Evolutionary conservation across 2,888 invertebrate species (phyloP).

Genomic region (Cephalotes varians): DNA sequence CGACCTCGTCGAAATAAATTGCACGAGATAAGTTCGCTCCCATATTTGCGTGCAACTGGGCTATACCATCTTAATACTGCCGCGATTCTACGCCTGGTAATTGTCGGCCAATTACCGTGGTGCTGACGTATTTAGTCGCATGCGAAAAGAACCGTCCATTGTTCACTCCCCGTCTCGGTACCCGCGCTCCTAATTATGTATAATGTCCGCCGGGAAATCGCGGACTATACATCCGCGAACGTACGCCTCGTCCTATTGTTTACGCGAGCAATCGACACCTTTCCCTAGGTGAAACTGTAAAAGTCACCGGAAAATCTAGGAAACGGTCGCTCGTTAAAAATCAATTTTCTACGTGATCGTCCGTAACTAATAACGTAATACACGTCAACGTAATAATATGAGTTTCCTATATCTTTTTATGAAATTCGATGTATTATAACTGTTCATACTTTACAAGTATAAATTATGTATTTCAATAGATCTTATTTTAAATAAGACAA

Average conservation of each 20-base stretch:
- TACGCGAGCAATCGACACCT: constrained; percentile 48
- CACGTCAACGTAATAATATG: background rate
- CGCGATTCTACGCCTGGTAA: constrained; percentile 74
- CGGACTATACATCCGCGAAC: constrained; percentile 49
- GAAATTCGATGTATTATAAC: background rate
- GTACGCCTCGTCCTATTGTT: constrained; percentile 41
- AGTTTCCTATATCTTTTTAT: background rate
- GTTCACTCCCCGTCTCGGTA: constrained; percentile 72
- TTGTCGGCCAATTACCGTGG: constrained; percentile 79
- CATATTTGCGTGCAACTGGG: constrained; percentile 46
- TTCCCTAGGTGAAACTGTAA: constrained; percentile 31
- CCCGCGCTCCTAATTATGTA: constrained; percentile 76
- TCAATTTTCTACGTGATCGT: constrained; percentile 47
- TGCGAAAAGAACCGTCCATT: constrained; percentile 78
- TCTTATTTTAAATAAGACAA: background rate
- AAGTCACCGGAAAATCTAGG: constrained; percentile 44
- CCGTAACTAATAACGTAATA: background rate
- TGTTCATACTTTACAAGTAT: background rate
- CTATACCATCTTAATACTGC: constrained; percentile 44
- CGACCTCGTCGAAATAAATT: constrained; percentile 51
- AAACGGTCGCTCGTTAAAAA: constrained; percentile 37
- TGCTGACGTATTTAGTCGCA: constrained; percentile 79
- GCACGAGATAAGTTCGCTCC: constrained; percentile 51
- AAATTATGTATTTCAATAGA: background rate
- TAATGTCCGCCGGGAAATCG: constrained; percentile 72